Base-by-base conservation (phyloP, 2,888 invertebrate genomes). In the Limenitis camilla region DNA sequence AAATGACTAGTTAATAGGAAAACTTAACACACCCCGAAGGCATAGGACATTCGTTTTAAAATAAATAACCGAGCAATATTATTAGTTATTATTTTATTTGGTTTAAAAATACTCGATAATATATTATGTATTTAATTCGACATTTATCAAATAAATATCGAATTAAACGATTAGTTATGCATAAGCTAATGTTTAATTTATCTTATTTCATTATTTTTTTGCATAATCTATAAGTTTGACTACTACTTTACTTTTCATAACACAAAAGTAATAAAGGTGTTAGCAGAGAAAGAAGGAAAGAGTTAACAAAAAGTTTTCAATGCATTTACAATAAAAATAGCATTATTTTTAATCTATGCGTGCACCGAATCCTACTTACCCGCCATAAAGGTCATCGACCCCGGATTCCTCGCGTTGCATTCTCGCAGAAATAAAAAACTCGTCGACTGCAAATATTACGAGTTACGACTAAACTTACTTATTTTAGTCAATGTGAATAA, bases 331-430 rank as follows among this genome's bases (percentile, higher is more conserved):
- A 45, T 53, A 50, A n/a, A n/a, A n/a, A n/a, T n/a, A n/a, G n/a
- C n/a, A n/a, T n/a, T n/a, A n/a, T n/a, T 45, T 51, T 49, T 44
- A 60, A 55, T 58, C 56, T 52, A 56, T 58, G 55, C 51, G 45
- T 53, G 47, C 50, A 58, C 58, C 63, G 66, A 66, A 71, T 72
- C 69, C 70, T 66, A 69, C 68, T 64, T 69, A 70, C 73, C 72
- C 73, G 73, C 72, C 65, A 63, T 61, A 58, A 62, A 61, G 76
- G 68, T 71, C 76, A 69, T 62, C 58, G 74, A 79, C 71, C 75
- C 67, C 65, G 64, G 72, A 74, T 75, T 72, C 73, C 64, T 56
- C 59, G 61, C 67, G 66, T 65, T 73, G 73, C 71, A 71, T 70
- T 71, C 70, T 63, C 62, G 66, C 66, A 63, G 52, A 59, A 71